These are phyloP conservation scores for Serrognathus titanus DNA, from an alignment of 2,888 invertebrate genomes.

Conservation along the genomic window DNA sequence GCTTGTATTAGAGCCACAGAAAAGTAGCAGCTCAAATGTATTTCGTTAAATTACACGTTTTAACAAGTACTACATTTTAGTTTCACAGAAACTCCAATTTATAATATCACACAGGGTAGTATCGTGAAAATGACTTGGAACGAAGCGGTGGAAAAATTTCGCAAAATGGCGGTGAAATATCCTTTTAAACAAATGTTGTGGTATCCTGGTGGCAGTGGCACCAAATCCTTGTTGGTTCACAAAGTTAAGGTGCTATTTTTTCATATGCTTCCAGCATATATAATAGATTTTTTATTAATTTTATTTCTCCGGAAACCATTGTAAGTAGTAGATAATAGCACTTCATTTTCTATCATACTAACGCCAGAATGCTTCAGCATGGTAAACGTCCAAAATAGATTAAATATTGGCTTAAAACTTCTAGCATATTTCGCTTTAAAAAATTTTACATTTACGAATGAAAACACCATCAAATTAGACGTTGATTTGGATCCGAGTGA, in stretches of 20 bases:
- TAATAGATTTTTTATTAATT: constrained; percentile 64
- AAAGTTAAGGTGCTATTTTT: constrained; percentile 62
- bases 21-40: not conserved
- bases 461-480: not conserved
- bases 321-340: constrained; percentile 52
- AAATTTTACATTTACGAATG: constrained; percentile 4
- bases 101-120: constrained; percentile 7
- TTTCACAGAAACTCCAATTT: constrained; percentile 7
- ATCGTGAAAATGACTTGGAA: constrained; percentile 67
- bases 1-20: not conserved
- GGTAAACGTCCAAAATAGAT: constrained; percentile 8
- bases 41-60: not conserved
- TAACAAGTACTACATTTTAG: not conserved
- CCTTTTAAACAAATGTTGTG: constrained; percentile 72
- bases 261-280: constrained; percentile 70
- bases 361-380: not conserved
- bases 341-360: not conserved
- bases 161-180: constrained; percentile 56
- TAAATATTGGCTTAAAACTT: constrained; percentile 1
- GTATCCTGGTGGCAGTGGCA: constrained; percentile 69
- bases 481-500: not conserved
- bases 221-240: constrained; percentile 62
- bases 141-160: constrained; percentile 65
- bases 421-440: constrained; percentile 4
- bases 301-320: constrained; percentile 65